These are phyloP conservation scores for Danio tinwini DNA, from an alignment of 2,797 vertebrate species.

Conservation along the genomic window DNA sequence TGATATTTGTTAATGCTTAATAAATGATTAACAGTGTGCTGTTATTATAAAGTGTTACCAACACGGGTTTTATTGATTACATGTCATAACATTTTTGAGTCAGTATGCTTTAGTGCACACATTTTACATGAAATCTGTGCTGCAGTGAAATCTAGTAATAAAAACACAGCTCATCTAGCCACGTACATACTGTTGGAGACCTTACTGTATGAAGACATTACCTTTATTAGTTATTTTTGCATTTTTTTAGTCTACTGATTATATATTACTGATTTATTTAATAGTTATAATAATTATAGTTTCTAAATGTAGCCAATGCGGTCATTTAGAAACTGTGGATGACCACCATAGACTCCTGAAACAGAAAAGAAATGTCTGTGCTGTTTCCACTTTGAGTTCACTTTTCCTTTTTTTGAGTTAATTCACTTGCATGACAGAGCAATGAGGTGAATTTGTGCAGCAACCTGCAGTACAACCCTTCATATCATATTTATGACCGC, in stretches of 20 bases:
- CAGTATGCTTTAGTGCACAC: slow-evolving; percentile 26
- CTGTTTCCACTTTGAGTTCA: slow-evolving; percentile 7
- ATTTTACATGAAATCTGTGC: slow-evolving; percentile 37
- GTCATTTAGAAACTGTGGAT: neutral
- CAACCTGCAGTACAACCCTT: slow-evolving; percentile 42
- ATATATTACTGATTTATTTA: neutral
- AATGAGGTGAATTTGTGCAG: slow-evolving; percentile 45
- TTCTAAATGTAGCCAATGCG: slow-evolving; percentile 1
- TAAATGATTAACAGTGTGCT: too few relatives aligned
- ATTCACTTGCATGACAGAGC: slow-evolving; percentile 39
- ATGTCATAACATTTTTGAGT: neutral
- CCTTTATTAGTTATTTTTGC: neutral
- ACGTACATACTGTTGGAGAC: slow-evolving; percentile 50
- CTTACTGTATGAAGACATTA: slow-evolving; percentile 49
- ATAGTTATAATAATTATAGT: slow-evolving; percentile 17
- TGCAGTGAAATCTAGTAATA: slow-evolving; percentile 48
- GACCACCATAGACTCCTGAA: neutral
- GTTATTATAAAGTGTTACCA: too few relatives aligned
- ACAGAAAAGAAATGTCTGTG: slow-evolving; percentile 2
- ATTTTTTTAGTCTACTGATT: neutral
- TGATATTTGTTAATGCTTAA: too few relatives aligned
- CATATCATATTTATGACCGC: slow-evolving; percentile 57
- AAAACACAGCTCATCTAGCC: slow-evolving; percentile 12
- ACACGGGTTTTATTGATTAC: slow-evolving; percentile 26
- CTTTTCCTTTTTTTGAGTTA: slow-evolving; percentile 25